Evolutionary conservation across 2,888 invertebrate species (phyloP).

Genomic region (Agonopterix subpropinquella): DNA sequence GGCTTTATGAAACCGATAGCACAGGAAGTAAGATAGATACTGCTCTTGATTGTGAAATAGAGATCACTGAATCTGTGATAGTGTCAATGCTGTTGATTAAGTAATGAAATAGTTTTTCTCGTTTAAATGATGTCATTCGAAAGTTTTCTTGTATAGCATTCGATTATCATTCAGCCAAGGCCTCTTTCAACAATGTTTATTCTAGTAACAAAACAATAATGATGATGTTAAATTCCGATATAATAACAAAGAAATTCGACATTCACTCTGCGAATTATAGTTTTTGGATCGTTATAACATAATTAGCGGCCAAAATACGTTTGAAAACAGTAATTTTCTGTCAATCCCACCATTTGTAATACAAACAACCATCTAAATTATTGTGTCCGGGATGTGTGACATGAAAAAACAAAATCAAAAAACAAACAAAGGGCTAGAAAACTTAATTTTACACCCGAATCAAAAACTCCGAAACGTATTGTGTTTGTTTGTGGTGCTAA

Average conservation of each 20-base stretch:
- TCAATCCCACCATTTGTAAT: constrained; percentile 39
- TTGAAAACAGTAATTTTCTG: constrained; percentile 37
- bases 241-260: no score
- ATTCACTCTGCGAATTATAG: constrained; percentile 21
- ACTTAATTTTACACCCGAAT: constrained; percentile 72
- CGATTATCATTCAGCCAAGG: no score
- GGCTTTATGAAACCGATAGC: constrained; percentile 44
- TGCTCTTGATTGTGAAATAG: constrained; percentile 12
- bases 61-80: neutral
- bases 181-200: no score
- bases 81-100: constrained; percentile 7
- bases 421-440: constrained; percentile 55
- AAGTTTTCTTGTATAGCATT: no score
- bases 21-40: constrained; percentile 49
- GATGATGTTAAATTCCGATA: no score
- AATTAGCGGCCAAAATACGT: constrained; percentile 17
- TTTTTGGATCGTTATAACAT: constrained; percentile 13
- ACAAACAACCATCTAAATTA: constrained; percentile 45
- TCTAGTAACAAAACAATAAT: no score
- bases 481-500: constrained; percentile 65
- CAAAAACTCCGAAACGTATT: constrained; percentile 56
- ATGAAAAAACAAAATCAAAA: constrained; percentile 32
- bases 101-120: neutral
- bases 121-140: constrained; percentile 1
- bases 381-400: constrained; percentile 37